phyloP scores from a whole-genome alignment of 2,797 vertebrate species.

The Pampus argenteus region DNA sequence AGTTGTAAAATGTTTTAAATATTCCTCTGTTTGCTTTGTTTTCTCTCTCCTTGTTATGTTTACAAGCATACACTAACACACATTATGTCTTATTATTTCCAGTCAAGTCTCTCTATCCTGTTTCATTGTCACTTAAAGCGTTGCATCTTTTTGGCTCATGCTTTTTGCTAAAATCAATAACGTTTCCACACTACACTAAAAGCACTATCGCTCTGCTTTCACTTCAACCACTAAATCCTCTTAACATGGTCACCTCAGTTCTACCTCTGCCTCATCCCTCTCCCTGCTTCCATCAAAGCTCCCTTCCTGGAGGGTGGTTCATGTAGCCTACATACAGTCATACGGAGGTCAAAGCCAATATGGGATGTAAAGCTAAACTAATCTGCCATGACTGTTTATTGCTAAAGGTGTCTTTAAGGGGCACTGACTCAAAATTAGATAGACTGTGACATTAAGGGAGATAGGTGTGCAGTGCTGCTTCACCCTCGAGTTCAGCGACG shows the following conservation, averaged over 20 bases:
- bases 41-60: not conserved
- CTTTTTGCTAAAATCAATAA: constrained; percentile 12
- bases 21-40: not conserved
- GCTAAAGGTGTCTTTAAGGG: constrained; percentile 36
- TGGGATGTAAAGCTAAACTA: constrained; percentile 22
- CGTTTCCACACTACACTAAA: constrained; percentile 4
- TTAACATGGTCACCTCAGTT: not conserved
- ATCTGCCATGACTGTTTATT: constrained; percentile 48
- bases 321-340: not conserved
- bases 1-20: not conserved
- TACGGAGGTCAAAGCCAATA: constrained; percentile 28
- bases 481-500: constrained; percentile 10
- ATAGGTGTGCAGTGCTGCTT: constrained; percentile 10
- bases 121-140: not conserved
- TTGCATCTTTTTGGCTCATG: not conserved
- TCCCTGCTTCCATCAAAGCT: not conserved
- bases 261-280: not conserved
- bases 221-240: constrained; percentile 17
- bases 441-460: constrained; percentile 50
- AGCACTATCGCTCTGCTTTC: not conserved
- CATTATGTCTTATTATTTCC: not conserved
- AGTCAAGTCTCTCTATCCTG: not conserved
- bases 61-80: not conserved
- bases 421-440: constrained; percentile 31
- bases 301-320: not conserved